phyloP scores from a whole-genome alignment of 1,140 invertebrate genomes.

The Pogonomyrmex californicus region DNA sequence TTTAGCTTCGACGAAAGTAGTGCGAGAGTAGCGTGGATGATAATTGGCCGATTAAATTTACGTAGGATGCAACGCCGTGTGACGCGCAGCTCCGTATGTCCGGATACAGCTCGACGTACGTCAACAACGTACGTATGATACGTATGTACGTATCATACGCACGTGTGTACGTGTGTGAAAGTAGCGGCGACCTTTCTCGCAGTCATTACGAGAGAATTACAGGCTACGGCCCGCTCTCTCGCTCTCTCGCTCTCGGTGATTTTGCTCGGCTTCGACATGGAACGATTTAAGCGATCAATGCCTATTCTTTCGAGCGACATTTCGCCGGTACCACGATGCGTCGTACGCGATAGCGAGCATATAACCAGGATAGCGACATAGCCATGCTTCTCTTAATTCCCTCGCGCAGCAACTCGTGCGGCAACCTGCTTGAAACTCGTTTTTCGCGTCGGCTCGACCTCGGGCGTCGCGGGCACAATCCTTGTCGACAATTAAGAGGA shows the following conservation, averaged over 20 bases:
- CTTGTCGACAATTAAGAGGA: conserved; percentile 80
- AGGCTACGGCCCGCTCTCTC: background rate
- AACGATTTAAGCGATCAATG: conserved; percentile 38
- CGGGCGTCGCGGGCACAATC: conserved; percentile 62
- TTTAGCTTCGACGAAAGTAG: conserved; percentile 30
- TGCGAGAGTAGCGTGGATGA: background rate
- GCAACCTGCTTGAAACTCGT: conserved; percentile 69
- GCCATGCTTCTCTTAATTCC: background rate
- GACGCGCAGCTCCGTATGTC: background rate
- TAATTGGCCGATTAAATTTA: conserved; percentile 47
- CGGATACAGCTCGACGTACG: too few relatives aligned
- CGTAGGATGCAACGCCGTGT: background rate
- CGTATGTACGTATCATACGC: too few relatives aligned
- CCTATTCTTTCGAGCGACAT: conserved; percentile 9
- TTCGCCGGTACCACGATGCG: background rate
- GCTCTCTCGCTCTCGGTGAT: conserved; percentile 20
- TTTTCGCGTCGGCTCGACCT: conserved; percentile 20
- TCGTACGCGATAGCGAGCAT: background rate
- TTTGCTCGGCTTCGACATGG: background rate
- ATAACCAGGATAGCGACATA: conserved; percentile 36
- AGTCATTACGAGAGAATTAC: conserved; percentile 35
- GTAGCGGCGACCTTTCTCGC: background rate
- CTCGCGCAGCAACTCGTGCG: background rate
- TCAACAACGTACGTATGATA: too few relatives aligned
- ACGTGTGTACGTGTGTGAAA: background rate